Percentiles rank a stretch among this genome's conserved stretches.
Conservation (phyloP, 1,140 invertebrate genomes). For the Lepidurus couesii region DNA sequence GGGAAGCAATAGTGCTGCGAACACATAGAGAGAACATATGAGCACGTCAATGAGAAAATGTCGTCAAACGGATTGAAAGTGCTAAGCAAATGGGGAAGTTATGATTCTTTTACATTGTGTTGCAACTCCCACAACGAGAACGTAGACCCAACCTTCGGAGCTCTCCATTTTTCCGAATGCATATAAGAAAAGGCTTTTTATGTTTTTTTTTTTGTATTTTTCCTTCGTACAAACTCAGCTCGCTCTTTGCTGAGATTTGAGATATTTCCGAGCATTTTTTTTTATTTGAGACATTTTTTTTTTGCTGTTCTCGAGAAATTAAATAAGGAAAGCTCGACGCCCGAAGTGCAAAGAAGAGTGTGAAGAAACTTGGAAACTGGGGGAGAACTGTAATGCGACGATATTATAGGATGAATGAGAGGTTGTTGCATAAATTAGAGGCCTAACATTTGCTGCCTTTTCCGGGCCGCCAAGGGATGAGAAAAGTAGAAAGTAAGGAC, state of each 20-base stretch:
- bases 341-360: not conserved
- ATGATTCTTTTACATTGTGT: not conserved
- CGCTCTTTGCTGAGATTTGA: not conserved
- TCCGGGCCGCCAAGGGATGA: not conserved
- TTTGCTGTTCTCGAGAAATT: not conserved
- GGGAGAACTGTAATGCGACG: not conserved
- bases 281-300: not conserved
- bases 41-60: too few species aligned
- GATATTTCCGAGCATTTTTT: not conserved
- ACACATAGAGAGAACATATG: too few species aligned
- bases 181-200: not conserved
- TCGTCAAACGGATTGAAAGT: not conserved
- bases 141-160: not conserved
- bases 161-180: not conserved
- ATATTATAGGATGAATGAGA: slow-evolving; percentile 8
- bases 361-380: slow-evolving; percentile 11
- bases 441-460: not conserved
- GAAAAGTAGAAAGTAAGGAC: slow-evolving; percentile 2
- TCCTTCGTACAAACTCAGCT: not conserved
- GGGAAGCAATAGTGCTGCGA: too few species aligned
- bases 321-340: not conserved
- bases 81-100: slow-evolving; percentile 18
- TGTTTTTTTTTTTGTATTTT: not conserved
- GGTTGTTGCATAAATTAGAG: slow-evolving; percentile 5
- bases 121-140: not conserved